Base-by-base conservation (phyloP, 1,140 invertebrate genomes). In the Zaprionus ornatus region DNA sequence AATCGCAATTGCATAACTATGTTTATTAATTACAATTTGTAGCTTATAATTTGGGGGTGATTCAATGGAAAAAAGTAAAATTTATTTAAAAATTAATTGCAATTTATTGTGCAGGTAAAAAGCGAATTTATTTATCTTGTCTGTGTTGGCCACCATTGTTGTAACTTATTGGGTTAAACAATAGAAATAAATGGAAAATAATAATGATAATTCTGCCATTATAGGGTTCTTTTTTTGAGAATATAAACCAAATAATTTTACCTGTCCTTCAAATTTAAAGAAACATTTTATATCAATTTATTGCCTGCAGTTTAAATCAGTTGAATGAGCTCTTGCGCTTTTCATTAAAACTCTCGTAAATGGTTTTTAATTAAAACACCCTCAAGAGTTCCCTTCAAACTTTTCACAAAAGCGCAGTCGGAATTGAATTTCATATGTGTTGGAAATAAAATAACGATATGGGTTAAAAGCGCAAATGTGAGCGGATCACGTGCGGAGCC, bases 401-500 rank as follows among this genome's bases (percentile, higher is more conserved):
- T 37, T 40, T 7, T 1, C 57, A 61, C 32, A 40, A 52, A 25
- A 48, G 5, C 42, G 17, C 13, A 45, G 40, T 9, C 1, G 40
- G 4, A 50, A 2, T 50, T 19, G 17, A 57, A 40, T 29, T 57
- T 13, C 21, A 55, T 21, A 35, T 48, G 52, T 37, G n/a, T 12
- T 10, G 23, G 17, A 50, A 59, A n/a, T 27, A 6, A 7, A 27
- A 27, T 7, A 65, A 56, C 10, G 23, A 12, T 3, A 12, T 15
- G 25, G 19, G 23, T 23, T 67, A 69, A 61, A 52, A 17, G 29
- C 19, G 19, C 7, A 35, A 54, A 71, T 50, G 42, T 67, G 81
- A 29, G 19, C 29, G 54, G 29, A 68, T 62, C 82, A 85, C 77
- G 82, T 84, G 63, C 52, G 6, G 32, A 19, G 48, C 50, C 63